Conservation (phyloP, 2,113 vertebrate species). For the Corythoichthys haematopterus region DNA sequence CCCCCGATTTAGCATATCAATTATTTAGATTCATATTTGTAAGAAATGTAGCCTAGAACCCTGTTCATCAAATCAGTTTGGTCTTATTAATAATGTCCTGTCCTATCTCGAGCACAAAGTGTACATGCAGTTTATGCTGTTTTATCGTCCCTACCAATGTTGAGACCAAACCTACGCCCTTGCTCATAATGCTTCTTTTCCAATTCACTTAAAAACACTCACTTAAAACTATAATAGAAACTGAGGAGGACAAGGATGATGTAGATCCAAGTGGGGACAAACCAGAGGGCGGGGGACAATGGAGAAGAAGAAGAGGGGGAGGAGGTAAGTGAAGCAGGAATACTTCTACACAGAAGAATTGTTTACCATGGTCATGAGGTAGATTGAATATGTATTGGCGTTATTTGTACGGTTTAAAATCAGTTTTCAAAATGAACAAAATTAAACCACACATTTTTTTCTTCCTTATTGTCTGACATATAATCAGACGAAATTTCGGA, state of each 20-base stretch:
- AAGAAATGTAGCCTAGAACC: no score
- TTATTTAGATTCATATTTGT: no score
- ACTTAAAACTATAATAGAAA: slow-evolving; percentile 25
- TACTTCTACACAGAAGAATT: background rate
- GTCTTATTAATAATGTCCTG: no score
- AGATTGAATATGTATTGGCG: background rate
- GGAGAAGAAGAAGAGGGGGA: slow-evolving; percentile 44
- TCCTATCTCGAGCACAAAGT: no score
- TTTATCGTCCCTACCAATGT: no score
- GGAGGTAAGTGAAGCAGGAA: slow-evolving; percentile 69
- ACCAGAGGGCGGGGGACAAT: slow-evolving; percentile 50
- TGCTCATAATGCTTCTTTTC: background rate
- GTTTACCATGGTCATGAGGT: background rate
- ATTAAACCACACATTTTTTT: no score
- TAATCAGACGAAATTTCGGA: no score
- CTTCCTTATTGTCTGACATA: no score
- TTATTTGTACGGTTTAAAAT: background rate
- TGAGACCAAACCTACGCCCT: background rate
- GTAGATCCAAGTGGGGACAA: slow-evolving; percentile 44
- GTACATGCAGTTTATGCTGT: no score
- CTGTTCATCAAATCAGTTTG: no score
- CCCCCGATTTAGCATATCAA: no score
- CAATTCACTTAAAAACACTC: background rate
- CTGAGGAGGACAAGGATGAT: slow-evolving; percentile 29
- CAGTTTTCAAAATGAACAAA: no score